These are phyloP conservation scores for Melieria picta DNA, from an alignment of 2,888 invertebrate species.

Conservation along the genomic window DNA sequence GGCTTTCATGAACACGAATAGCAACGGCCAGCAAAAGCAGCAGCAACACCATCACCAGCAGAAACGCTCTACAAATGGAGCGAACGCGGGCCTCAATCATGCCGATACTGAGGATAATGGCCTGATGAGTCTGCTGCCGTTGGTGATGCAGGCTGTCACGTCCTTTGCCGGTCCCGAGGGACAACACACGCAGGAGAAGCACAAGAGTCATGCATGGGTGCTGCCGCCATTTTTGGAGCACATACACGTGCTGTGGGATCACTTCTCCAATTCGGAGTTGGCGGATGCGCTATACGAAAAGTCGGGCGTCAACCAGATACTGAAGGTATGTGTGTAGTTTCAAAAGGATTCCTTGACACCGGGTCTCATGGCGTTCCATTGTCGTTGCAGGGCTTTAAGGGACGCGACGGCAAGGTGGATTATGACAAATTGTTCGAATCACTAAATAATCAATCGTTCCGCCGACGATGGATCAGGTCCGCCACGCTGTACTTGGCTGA, in stretches of 20 bases:
- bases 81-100: slow-evolving; percentile 47
- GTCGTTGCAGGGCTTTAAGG: slow-evolving; percentile 69
- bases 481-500: slow-evolving; percentile 80
- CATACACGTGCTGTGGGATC: slow-evolving; percentile 79
- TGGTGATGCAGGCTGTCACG: slow-evolving; percentile 74
- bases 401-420: slow-evolving; percentile 76
- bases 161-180: slow-evolving; percentile 73
- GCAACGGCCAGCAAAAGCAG: slow-evolving; percentile 48
- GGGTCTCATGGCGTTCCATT: not conserved
- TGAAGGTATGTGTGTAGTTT: slow-evolving; percentile 66
- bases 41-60: slow-evolving; percentile 49
- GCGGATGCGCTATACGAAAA: slow-evolving; percentile 79
- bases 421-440: slow-evolving; percentile 79
- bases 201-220: slow-evolving; percentile 77
- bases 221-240: slow-evolving; percentile 78
- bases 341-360: not conserved
- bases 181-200: slow-evolving; percentile 70
- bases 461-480: slow-evolving; percentile 82
- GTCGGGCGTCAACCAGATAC: slow-evolving; percentile 76
- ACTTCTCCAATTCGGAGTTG: slow-evolving; percentile 81
- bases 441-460: slow-evolving; percentile 82
- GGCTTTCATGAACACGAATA: slow-evolving; percentile 67
- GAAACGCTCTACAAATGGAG: slow-evolving; percentile 50
- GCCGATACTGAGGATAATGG: slow-evolving; percentile 37
- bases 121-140: slow-evolving; percentile 72